Evolutionary conservation across 2,113 vertebrate species (phyloP).

Genomic region (Pedetes capensis): DNA sequence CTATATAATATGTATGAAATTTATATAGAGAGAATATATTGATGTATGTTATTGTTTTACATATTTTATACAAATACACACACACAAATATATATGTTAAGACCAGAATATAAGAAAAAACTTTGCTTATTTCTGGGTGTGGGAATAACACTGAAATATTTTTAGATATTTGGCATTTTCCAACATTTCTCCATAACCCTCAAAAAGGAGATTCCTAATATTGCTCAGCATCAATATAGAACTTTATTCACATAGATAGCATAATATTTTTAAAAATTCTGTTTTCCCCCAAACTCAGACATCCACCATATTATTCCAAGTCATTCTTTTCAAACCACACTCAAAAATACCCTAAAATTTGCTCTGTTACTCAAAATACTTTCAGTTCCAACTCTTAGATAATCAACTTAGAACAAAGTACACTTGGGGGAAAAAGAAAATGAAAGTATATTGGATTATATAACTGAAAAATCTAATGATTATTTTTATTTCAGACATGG

Average conservation of each 20-base stretch:
- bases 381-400: conserved; percentile 49
- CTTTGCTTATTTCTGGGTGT: not conserved
- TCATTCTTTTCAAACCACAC: not conserved
- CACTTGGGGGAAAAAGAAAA: not conserved
- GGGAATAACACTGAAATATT: not conserved
- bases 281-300: not conserved
- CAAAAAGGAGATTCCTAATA: not conserved
- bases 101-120: not conserved
- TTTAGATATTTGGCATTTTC: conserved; percentile 7
- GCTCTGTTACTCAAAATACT: conserved; percentile 29
- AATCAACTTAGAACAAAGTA: conserved; percentile 22
- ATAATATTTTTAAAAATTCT: not conserved
- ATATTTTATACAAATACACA: not conserved
- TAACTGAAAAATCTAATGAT: conserved; percentile 12
- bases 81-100: not conserved
- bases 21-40: not conserved
- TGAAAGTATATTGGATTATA: not conserved
- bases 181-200: not conserved
- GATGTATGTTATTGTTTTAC: not conserved
- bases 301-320: not conserved
- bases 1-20: not conserved
- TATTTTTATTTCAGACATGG: not conserved
- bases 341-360: conserved; percentile 26
- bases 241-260: conserved; percentile 12
- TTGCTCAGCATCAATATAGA: not conserved